Evolutionary conservation across 1,140 invertebrate species (phyloP), one percentile per base, ranked within the genome.

Genomic region (Tetramorium parvispinum): DNA sequence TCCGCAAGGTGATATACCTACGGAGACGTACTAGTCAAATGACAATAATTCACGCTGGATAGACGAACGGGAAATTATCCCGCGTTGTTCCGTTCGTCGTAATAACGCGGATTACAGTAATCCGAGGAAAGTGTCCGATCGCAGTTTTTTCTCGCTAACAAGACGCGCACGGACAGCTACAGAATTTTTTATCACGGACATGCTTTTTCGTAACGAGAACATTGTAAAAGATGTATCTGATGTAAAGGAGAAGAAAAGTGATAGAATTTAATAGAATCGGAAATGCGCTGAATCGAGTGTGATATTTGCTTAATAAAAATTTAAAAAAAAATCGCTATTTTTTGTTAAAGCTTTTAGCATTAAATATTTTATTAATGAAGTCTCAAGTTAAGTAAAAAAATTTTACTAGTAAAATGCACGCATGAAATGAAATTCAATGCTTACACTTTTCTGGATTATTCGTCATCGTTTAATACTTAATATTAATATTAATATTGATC

Each of bases 31-130:
- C 71, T 55, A 70, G 78, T 70, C 63, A 81, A 81, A 70, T 16
- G 63, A 70, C 16, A 70, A 81, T 81, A 81, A 81, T 55, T 81
- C 49, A 81, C 37, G 37, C 8, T 53, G 49, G 7, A 73, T 73
- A 57, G 2, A 68, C 40, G 37, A 70, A 70, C 46, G 49, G 78
- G 63, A 70, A 81, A 81, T 81, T 55, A 70, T 70, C 37, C 49
- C 16, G 37, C 8, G 65, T 70, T 37, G 4, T 18, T 10, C 1
- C 3, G 40, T 10, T 55, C 18, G 18, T 27, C 18, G 10, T n/a
- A 46, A 77, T 61, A 77, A 76, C 53, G 32, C 27, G 1, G 13
- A 59, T 76, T 59, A 76, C 7, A 76, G 51, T 75, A 75, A 55
- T 21, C n/a, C 13, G 51, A 55, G 51, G n/a, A 57, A 59, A 76